Conservation (phyloP, 2,888 invertebrate species). For the Odontocolon sp. region DNA sequence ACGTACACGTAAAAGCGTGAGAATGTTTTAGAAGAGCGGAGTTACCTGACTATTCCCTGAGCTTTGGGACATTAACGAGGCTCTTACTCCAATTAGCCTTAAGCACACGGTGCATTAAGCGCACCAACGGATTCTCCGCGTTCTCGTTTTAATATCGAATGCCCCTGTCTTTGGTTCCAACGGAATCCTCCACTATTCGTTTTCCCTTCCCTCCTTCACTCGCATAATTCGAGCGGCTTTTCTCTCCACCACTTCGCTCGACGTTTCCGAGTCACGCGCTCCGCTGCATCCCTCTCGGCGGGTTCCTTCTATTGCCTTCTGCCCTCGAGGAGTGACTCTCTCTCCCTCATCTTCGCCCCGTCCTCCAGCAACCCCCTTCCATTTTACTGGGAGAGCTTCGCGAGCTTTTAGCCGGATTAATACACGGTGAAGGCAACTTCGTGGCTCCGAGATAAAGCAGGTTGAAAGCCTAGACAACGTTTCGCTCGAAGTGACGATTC, state of each 20-base stretch:
- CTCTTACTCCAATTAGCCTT: constrained; percentile 73
- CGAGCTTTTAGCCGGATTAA: constrained; percentile 77
- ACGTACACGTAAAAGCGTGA: background rate
- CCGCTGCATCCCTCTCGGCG: constrained; percentile 18
- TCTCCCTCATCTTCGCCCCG: too few species aligned
- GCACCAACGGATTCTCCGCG: constrained; percentile 63
- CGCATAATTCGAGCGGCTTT: constrained; percentile 46
- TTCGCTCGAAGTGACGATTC: constrained; percentile 26
- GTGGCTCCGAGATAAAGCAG: constrained; percentile 8
- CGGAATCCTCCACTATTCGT: constrained; percentile 46
- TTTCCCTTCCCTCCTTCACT: constrained; percentile 8
- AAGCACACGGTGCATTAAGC: constrained; percentile 72
- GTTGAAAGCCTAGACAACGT: constrained; percentile 23
- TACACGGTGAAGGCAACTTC: constrained; percentile 60
- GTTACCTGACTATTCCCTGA: constrained; percentile 29
- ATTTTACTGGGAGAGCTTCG: constrained; percentile 24
- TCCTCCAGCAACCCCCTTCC: too few species aligned
- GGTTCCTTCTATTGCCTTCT: too few species aligned
- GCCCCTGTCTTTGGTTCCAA: constrained; percentile 62
- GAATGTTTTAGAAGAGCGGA: constrained; percentile 41
- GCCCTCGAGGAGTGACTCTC: too few species aligned
- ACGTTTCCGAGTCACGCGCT: background rate
- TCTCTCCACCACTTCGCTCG: constrained; percentile 9
- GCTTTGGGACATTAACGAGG: constrained; percentile 72
- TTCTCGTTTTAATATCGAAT: constrained; percentile 69